Evolutionary conservation across 30 jellyfish, hydroid and myxozoan species (phyloP), one percentile per base, ranked within the genome.

Genomic region (Pseudorhiza aurosa): DNA sequence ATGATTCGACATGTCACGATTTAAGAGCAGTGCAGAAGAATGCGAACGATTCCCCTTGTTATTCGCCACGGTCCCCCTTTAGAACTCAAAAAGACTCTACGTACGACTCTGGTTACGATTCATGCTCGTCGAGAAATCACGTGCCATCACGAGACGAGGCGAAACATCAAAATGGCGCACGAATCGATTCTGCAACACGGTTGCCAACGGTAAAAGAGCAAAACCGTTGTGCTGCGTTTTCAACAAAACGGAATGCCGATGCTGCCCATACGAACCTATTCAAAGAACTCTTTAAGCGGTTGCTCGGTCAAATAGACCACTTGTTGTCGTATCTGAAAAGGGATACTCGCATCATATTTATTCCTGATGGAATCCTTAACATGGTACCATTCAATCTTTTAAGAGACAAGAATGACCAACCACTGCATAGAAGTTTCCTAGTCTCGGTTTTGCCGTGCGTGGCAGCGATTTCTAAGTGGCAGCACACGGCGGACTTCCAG

Each of bases 281-380:
- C 30, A 25, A 37, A 63, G 84, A 80, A 11, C 58, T 82, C 2
- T 82, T 68, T 68, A 71, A 40, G 15, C 8, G 42, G 11, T 44
- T 82, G 64, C 58, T 82, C 10, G 94, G 94, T 8, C 42, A 58
- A 14, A 67, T 82, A 18, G 94, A 68, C 35, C 94, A 82, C 30
- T 49, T 82, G n/a, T 29, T 81, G 33, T 51, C 46, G 3, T 51
- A 72, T 7, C 44, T 43, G 5, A 22, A 69, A 4, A 67, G 43
- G 26, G 45, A 29, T 35, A 26, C 65, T 8, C 18, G 18, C 8
- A 15, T 82, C 19, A 30, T 82, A 1, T 19, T 68, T 44, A 39
- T 82, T 0, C 75, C 94, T 8, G 87, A 82, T 40, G 94, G 94
- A 2, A 69, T 71, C 10, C 68, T 82, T 19, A 56, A 45, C 42